A percentile compares a stretch with the other conserved stretches of the same genome.
phyloP scores from a whole-genome alignment of 2,888 invertebrate species.

The Pardosa pseudoannulata region DNA sequence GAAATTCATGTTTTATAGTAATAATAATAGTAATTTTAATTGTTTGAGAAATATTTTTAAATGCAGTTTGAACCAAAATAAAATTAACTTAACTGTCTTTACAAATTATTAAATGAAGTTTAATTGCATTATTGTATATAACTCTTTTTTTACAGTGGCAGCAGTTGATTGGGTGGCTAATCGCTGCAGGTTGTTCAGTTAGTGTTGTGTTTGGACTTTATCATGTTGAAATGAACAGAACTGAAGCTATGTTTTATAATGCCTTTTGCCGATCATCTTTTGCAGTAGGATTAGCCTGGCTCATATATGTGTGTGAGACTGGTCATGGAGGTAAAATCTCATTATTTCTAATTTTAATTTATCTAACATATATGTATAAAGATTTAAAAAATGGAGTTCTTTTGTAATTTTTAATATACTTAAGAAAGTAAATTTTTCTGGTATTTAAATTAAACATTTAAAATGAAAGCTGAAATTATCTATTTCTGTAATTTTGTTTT shows the following conservation, averaged over 20 bases:
- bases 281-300: constrained; percentile 78
- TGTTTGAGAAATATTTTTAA: neutral
- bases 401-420: too few relatives aligned
- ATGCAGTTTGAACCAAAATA: neutral
- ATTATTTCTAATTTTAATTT: too few relatives aligned
- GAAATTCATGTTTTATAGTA: too few relatives aligned
- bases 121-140: too few relatives aligned
- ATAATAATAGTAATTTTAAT: neutral
- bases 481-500: too few relatives aligned
- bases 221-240: constrained; percentile 40
- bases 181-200: constrained; percentile 45
- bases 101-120: too few relatives aligned
- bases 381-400: too few relatives aligned
- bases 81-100: too few relatives aligned
- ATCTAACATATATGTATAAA: too few relatives aligned
- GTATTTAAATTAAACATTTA: too few relatives aligned
- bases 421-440: too few relatives aligned
- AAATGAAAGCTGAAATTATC: too few relatives aligned
- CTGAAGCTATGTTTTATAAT: constrained; percentile 76
- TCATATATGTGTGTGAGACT: constrained; percentile 79
- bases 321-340: constrained; percentile 78
- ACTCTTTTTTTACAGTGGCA: constrained; percentile 58
- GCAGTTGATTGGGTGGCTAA: constrained; percentile 54
- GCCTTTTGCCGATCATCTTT: constrained; percentile 76
- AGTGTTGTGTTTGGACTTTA: constrained; percentile 69